Evolutionary conservation across 1,140 invertebrate species (phyloP).

Genomic region (Drosophila jambulina): DNA sequence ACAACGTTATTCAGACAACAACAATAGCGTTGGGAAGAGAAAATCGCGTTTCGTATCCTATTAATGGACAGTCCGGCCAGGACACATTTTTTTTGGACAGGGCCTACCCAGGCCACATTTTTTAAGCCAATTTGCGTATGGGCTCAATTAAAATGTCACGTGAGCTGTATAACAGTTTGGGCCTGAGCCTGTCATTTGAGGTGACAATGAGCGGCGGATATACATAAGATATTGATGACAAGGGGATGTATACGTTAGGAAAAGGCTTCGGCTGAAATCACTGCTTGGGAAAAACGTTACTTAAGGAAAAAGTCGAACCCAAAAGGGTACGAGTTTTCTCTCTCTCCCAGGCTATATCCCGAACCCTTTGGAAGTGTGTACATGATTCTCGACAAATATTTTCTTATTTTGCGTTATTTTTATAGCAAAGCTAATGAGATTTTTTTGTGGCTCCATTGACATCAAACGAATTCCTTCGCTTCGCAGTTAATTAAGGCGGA

Average conservation of each 20-base stretch:
- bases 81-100: constrained; percentile 1
- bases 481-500: constrained; percentile 68
- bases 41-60: constrained; percentile 46
- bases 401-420: constrained; percentile 30
- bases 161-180: constrained; percentile 50
- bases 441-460: constrained; percentile 52
- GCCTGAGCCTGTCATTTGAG: constrained; percentile 23
- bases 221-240: constrained; percentile 20
- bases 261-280: neutral
- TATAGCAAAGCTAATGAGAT: constrained; percentile 59
- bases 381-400: constrained; percentile 56
- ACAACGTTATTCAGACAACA: constrained; percentile 40
- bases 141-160: constrained; percentile 67
- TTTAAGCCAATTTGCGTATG: constrained; percentile 47
- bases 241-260: neutral
- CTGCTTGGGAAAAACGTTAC: constrained; percentile 24
- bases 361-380: constrained; percentile 17
- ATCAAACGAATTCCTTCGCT: constrained; percentile 66
- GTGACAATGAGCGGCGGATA: constrained; percentile 1
- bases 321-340: neutral
- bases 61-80: constrained; percentile 20
- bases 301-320: constrained; percentile 34
- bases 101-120: constrained; percentile 18
- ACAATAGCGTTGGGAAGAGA: neutral
- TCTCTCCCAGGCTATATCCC: neutral